These are phyloP conservation scores for Gonioctena quinquepunctata DNA, from an alignment of 1,140 invertebrate species.

Conservation along the genomic window DNA sequence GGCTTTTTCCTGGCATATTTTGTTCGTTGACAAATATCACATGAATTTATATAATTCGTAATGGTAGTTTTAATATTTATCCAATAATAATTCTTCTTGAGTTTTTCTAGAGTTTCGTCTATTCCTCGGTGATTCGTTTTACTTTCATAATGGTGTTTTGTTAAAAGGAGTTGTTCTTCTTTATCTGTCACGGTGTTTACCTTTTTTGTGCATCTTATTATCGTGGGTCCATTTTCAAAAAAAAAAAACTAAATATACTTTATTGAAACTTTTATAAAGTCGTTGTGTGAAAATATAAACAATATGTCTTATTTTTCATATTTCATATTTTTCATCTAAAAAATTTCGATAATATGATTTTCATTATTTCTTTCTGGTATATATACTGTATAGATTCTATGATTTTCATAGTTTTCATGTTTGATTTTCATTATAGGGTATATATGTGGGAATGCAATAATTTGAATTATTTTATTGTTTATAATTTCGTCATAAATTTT, in stretches of 20 bases:
- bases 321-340: slow-evolving; percentile 5
- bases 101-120: slow-evolving; percentile 21
- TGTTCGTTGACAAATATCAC: too few relatives aligned
- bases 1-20: too few relatives aligned
- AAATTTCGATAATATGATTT: slow-evolving; percentile 19
- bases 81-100: slow-evolving; percentile 25
- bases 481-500: background rate
- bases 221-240: slow-evolving; percentile 8
- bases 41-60: slow-evolving; percentile 25
- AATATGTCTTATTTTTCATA: slow-evolving; percentile 10
- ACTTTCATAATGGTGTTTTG: slow-evolving; percentile 28
- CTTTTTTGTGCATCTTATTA: slow-evolving; percentile 15
- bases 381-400: slow-evolving; percentile 17
- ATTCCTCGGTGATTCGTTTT: slow-evolving; percentile 29
- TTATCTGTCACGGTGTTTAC: slow-evolving; percentile 16
- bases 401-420: slow-evolving; percentile 6
- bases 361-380: slow-evolving; percentile 8
- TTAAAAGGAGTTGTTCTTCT: slow-evolving; percentile 21
- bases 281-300: slow-evolving; percentile 3
- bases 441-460: background rate
- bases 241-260: slow-evolving; percentile 15
- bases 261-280: slow-evolving; percentile 15
- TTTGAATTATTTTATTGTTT: slow-evolving; percentile 6
- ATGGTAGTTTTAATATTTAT: slow-evolving; percentile 18
- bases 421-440: background rate